A percentile compares a stretch with the other conserved stretches of the same genome.
Conservation (phyloP, 2,888 invertebrate genomes). For the Ophion obscuratus region DNA sequence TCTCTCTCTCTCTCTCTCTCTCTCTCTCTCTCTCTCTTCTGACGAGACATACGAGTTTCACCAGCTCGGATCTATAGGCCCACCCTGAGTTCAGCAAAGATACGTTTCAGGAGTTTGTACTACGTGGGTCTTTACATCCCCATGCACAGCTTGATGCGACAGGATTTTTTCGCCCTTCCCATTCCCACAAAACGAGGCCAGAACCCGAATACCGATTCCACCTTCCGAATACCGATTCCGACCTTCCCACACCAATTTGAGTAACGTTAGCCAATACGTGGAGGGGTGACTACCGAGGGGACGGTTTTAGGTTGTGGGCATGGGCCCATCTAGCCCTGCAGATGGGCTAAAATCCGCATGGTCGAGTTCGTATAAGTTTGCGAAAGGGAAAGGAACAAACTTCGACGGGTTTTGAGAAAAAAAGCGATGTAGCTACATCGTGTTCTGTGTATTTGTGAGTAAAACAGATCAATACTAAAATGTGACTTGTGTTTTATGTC, state of each 20-base stretch:
- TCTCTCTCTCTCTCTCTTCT: neutral
- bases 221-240: neutral
- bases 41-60: constrained; percentile 53
- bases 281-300: too few relatives aligned
- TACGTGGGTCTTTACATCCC: neutral
- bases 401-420: too few relatives aligned
- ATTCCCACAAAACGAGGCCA: neutral
- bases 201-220: neutral
- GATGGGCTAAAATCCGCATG: too few relatives aligned
- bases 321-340: too few relatives aligned
- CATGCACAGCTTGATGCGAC: constrained; percentile 8
- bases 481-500: too few relatives aligned
- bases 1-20: neutral
- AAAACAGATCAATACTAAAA: too few relatives aligned
- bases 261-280: too few relatives aligned
- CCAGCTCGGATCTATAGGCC: constrained; percentile 12
- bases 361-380: too few relatives aligned
- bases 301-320: too few relatives aligned
- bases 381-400: too few relatives aligned
- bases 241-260: neutral
- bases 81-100: constrained; percentile 35
- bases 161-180: constrained; percentile 18
- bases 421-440: too few relatives aligned
- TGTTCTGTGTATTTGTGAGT: too few relatives aligned
- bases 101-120: constrained; percentile 30